Conservation (phyloP, 2,113 vertebrate species). For the Cyprinodon variegatus region DNA sequence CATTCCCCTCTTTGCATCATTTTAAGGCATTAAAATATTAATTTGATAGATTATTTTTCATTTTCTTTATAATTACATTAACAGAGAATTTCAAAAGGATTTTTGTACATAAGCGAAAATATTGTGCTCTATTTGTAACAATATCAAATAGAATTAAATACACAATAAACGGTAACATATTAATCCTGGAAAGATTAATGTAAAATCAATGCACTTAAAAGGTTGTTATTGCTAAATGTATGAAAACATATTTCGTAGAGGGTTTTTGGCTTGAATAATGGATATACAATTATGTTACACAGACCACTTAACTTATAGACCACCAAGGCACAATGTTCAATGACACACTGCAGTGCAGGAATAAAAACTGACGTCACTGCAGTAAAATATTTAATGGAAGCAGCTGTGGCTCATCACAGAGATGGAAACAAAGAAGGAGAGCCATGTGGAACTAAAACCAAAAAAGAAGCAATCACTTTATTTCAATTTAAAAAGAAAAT, state of each 20-base stretch:
- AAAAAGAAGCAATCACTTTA: not conserved
- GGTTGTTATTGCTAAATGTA: not conserved
- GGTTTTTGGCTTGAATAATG: not conserved
- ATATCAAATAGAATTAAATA: not conserved
- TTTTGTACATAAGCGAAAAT: not conserved
- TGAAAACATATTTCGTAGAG: not conserved
- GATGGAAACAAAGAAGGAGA: constrained; percentile 12
- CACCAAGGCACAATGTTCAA: constrained; percentile 6
- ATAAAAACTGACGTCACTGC: constrained; percentile 67
- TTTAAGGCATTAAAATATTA: not conserved
- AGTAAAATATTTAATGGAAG: constrained; percentile 60
- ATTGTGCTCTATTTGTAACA: not conserved
- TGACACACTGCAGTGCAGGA: constrained; percentile 61
- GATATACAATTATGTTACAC: constrained; percentile 24
- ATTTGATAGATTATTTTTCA: not conserved
- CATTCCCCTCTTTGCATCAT: too few relatives aligned
- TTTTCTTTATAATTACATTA: not conserved
- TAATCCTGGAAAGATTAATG: not conserved
- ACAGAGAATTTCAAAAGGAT: not conserved
- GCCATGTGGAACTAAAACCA: constrained; percentile 1
- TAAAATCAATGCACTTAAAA: not conserved
- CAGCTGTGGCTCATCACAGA: constrained; percentile 10
- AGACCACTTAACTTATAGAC: constrained; percentile 13
- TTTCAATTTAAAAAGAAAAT: not conserved
- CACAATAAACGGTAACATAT: not conserved